Evolutionary conservation across 2,797 vertebrate genomes (phyloP), one percentile per base, ranked within the genome.

Genomic region (Phalanger gymnotis): DNA sequence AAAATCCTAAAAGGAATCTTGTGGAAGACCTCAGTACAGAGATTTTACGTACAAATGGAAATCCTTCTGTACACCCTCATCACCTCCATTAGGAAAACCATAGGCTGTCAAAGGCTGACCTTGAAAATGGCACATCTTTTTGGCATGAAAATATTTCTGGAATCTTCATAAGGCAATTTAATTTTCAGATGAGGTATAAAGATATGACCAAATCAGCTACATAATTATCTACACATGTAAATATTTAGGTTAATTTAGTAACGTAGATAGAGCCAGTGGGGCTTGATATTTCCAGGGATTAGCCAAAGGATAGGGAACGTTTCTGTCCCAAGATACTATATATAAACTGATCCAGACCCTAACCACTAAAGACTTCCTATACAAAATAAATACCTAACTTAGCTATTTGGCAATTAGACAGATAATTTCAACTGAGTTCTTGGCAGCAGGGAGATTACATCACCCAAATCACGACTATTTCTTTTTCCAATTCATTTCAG

Each of bases 231-330:
- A 27, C 28, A 31, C 55, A 90, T 28, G 16, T 95, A 90, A 94
- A 94, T 19, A 66, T 54, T 22, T 91, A 92, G 91, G 34, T 52
- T 73, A 92, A 93, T 93, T 94, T 93, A 11, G 95, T 91, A 92
- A 40, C 57, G 53, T 92, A 53, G 30, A 19, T 92, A 0, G 66
- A 13, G 87, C 52, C 93, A 81, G 4, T 90, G 25, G 73, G 34
- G 22, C 89, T 97, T 94, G 96, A 9, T 53, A 91, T 94, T 93
- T 81, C 40, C 90, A 97, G 94, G 34, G 92, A 93, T 73, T 92
- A 90, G 0, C 5, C 66, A 96, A 81, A 57, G 27, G 89, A 91
- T 25, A 95, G 61, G 95, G 95, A 87, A 87, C 22, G 16, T 87
- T 87, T 47, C 73, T 87, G 73, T 87, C 73, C 73, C 73, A 87